Evolutionary conservation across 2,888 invertebrate species (phyloP).

Genomic region (Phalera bucephala): DNA sequence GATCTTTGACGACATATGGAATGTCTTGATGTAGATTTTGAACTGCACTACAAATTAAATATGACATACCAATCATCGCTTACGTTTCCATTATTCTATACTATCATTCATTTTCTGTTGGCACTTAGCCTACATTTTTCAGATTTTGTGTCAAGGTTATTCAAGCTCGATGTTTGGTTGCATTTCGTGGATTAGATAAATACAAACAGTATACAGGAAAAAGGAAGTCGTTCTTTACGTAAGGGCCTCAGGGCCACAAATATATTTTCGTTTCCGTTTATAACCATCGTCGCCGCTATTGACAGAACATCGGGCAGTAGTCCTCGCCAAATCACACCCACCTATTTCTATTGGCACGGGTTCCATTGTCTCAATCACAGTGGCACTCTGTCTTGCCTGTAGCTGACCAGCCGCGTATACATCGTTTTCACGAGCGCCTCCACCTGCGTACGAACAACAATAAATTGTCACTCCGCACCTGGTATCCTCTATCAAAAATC

Average conservation of each 20-base stretch:
- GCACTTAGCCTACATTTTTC: slow-evolving; percentile 1
- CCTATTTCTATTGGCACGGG: slow-evolving; percentile 65
- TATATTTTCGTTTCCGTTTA: slow-evolving; percentile 30
- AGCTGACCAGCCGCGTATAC: slow-evolving; percentile 21
- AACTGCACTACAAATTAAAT: background rate
- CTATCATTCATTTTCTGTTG: slow-evolving; percentile 1
- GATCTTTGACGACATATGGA: slow-evolving; percentile 17
- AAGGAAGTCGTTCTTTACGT: slow-evolving; percentile 22
- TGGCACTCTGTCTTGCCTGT: slow-evolving; percentile 47
- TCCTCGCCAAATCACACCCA: slow-evolving; percentile 60
- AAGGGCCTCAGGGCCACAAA: slow-evolving; percentile 33
- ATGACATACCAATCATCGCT: background rate
- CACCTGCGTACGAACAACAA: slow-evolving; percentile 61
- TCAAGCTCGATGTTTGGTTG: background rate
- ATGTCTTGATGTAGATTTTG: slow-evolving; percentile 6
- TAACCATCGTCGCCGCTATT: slow-evolving; percentile 51
- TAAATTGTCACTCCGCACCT: slow-evolving; percentile 63
- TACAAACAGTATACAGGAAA: too few relatives aligned
- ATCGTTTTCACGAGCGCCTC: slow-evolving; percentile 35
- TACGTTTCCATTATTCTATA: background rate
- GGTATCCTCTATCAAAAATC: slow-evolving; percentile 68
- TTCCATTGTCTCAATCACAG: slow-evolving; percentile 51
- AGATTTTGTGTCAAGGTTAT: slow-evolving; percentile 20
- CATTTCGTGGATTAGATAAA: slow-evolving; percentile 15
- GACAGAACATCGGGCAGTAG: slow-evolving; percentile 54